These are phyloP conservation scores for Syrista parreyssii DNA, from an alignment of 2,888 invertebrate species.

Conservation along the genomic window DNA sequence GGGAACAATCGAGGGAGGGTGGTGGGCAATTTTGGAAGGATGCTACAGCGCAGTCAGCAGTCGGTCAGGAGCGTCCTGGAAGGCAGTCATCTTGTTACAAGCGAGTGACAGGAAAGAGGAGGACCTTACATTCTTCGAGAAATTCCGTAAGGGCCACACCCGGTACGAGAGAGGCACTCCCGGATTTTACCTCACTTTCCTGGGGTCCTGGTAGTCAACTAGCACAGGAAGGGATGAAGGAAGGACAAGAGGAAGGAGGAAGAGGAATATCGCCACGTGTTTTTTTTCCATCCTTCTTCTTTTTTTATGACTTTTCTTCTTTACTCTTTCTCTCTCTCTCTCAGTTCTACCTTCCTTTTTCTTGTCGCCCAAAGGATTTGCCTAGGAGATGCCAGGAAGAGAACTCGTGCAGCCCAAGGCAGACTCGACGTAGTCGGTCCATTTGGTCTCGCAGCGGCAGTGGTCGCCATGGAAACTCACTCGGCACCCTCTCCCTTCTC, in stretches of 20 bases:
- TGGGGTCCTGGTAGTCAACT: background rate
- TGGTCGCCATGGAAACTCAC: slow-evolving; percentile 50
- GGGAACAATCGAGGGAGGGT: background rate
- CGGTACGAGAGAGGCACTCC: too few species aligned
- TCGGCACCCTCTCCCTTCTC: slow-evolving; percentile 40
- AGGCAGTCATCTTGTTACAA: too few species aligned
- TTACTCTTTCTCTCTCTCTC: slow-evolving; percentile 20
- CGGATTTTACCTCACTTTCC: too few species aligned
- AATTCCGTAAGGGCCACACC: too few species aligned
- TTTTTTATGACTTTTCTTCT: slow-evolving; percentile 13
- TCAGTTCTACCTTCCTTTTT: slow-evolving; percentile 18
- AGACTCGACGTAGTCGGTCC: slow-evolving; percentile 38
- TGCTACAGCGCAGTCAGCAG: background rate
- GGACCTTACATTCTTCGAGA: too few species aligned
- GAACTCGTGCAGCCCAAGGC: slow-evolving; percentile 1
- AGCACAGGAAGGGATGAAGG: too few species aligned
- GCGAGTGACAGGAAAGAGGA: too few species aligned
- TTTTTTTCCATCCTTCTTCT: slow-evolving; percentile 25
- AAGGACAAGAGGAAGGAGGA: too few species aligned
- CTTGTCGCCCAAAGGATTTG: slow-evolving; percentile 4
- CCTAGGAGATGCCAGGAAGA: slow-evolving; percentile 27
- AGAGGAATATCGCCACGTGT: slow-evolving; percentile 15
- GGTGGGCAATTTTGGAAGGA: too few species aligned
- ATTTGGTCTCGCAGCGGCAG: slow-evolving; percentile 40
- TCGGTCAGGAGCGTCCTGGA: background rate